Evolutionary conservation across 2,797 vertebrate species (phyloP).

Genomic region (Gobio occitaniae): DNA sequence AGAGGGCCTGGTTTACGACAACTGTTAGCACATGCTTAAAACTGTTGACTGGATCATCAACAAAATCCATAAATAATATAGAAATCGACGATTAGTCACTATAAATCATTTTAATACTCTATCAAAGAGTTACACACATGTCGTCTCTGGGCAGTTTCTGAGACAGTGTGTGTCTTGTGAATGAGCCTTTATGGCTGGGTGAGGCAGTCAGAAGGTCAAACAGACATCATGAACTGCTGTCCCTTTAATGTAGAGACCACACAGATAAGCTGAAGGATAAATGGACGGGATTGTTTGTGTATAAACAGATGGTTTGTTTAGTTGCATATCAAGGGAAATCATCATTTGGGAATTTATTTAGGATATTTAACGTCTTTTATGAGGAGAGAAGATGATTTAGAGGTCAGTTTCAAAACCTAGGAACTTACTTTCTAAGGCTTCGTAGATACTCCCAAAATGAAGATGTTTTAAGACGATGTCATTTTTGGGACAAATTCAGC

Average conservation of each 20-base stretch:
- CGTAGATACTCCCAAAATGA: background rate
- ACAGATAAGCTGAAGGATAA: background rate
- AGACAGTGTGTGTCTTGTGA: no score
- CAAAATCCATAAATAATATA: background rate
- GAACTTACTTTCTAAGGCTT: background rate
- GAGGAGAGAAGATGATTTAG: background rate
- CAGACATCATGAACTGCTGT: background rate
- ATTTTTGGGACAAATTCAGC: background rate
- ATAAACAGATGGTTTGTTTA: background rate
- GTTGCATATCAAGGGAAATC: background rate
- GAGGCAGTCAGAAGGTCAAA: conserved; percentile 6
- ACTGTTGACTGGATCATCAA: background rate
- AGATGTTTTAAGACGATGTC: background rate
- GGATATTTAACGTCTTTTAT: background rate
- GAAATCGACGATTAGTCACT: background rate
- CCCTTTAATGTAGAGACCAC: conserved; percentile 12
- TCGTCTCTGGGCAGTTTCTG: background rate
- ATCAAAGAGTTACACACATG: background rate
- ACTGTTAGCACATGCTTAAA: conserved; percentile 1
- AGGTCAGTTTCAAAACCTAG: background rate
- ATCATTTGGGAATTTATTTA: background rate
- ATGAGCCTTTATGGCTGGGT: background rate
- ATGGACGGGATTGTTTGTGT: background rate
- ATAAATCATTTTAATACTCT: background rate
- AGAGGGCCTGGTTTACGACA: background rate